These are phyloP conservation scores for Leptestheria dahalacensis DNA, from an alignment of 1,140 invertebrate genomes.

Conservation along the genomic window DNA sequence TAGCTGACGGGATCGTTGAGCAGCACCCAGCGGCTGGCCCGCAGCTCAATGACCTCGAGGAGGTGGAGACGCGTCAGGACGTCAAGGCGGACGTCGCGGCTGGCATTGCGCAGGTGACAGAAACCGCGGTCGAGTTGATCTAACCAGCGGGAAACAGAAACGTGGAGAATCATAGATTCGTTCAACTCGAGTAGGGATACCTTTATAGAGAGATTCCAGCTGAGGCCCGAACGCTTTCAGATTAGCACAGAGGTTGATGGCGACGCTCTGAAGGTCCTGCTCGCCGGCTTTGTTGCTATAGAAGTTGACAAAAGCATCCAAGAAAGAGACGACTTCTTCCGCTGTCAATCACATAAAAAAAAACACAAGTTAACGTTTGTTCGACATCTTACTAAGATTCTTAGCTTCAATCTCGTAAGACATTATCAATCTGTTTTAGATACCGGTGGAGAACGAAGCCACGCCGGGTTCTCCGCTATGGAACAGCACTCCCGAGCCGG, in stretches of 20 bases:
- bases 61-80: slow-evolving; percentile 63
- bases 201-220: slow-evolving; percentile 56
- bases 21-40: slow-evolving; percentile 64
- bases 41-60: slow-evolving; percentile 71
- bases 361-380: too few species aligned
- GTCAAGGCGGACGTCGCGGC: slow-evolving; percentile 57
- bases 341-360: too few species aligned
- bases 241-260: slow-evolving; percentile 49
- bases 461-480: neutral
- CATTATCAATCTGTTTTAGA: neutral
- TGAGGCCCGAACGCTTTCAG: slow-evolving; percentile 54
- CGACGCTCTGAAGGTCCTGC: slow-evolving; percentile 18
- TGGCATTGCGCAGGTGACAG: slow-evolving; percentile 69
- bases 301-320: neutral
- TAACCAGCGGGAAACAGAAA: too few species aligned
- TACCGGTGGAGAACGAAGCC: neutral
- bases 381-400: too few species aligned
- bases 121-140: slow-evolving; percentile 54
- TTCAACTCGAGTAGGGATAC: slow-evolving; percentile 29
- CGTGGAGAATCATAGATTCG: too few species aligned
- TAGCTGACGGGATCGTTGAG: slow-evolving; percentile 63
- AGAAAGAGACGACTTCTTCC: neutral
- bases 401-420: neutral
- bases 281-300: slow-evolving; percentile 18
- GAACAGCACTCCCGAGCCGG: neutral